phyloP scores from a whole-genome alignment of 2,113 vertebrate genomes.

The Mesoclemmys tuberculata region DNA sequence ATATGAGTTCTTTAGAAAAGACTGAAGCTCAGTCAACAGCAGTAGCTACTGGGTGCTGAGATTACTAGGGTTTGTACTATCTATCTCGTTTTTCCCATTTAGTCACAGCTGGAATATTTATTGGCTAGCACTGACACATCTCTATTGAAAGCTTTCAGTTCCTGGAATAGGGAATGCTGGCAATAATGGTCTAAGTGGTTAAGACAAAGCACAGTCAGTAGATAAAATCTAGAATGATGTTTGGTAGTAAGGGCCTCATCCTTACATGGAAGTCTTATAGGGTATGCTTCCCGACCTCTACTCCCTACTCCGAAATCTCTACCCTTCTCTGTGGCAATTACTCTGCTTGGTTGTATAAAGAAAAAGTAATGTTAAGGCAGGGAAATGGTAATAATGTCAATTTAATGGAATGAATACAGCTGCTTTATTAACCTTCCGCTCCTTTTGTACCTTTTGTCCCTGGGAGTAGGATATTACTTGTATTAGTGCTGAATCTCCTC shows the following conservation, averaged over 20 bases:
- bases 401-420: neutral
- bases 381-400: neutral
- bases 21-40: neutral
- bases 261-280: neutral
- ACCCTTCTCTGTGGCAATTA: neutral
- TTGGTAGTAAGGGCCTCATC: neutral
- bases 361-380: neutral
- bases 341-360: neutral
- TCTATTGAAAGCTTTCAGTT: neutral
- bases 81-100: neutral
- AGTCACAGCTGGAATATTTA: conserved; percentile 34
- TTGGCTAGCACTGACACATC: neutral
- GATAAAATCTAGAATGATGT: conserved; percentile 15
- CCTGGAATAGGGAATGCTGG: neutral
- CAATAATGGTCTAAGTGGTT: neutral
- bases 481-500: neutral
- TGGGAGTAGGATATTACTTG: neutral
- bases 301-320: neutral
- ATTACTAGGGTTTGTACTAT: neutral
- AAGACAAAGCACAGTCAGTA: conserved; percentile 30
- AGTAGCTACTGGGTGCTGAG: neutral
- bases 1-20: neutral
- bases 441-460: neutral
- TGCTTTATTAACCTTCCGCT: neutral
- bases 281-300: neutral